Evolutionary conservation across 2,888 invertebrate species (phyloP), one percentile per base, ranked within the genome.

Genomic region (Cephonodes hylas): DNA sequence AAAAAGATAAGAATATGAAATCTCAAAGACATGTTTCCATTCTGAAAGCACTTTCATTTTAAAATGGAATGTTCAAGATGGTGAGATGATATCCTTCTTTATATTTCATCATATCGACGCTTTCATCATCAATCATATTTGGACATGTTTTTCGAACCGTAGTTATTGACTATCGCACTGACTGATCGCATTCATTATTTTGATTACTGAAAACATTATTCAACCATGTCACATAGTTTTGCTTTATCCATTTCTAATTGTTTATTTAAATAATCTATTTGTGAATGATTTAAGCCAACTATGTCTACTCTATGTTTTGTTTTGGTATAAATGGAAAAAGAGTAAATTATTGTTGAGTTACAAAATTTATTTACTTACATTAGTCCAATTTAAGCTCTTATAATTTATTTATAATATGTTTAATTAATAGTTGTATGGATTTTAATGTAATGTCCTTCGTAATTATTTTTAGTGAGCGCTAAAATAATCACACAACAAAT

Each of bases 71-170:
- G 59, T 61, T n/a, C 18, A 53, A 53, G 31, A 53, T 27, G 5
- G 45, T 63, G 59, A 59, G 10, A 27, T 31, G 15, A 53, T 46
- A 46, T 31, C 25, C 13, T 22, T 31, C 38, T 57, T 38, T 58
- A 23, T 23, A 22, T 59, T 59, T 45, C 84, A 88, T 86, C 85
- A 83, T 81, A 85, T 84, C 83, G 73, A 75, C 72, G 82, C 80
- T 84, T 83, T 82, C 82, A 82, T 77, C 88, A 89, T 91, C 89
- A 85, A 91, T 91, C 90, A 91, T 88, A 73, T 83, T 79, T 77
- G 78, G 89, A 89, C 89, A 85, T 89, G 89, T 90, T 90, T 89
- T 84, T 81, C 83, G 83, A 86, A 81, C 81, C 82, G 82, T 85
- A 85, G 88, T 87, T 88, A 88, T 86, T 80, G 85, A 86, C 84